Percentiles rank a stretch among this genome's conserved stretches.
Conservation (phyloP, 2,888 invertebrate species). For the Eulithis prunata region DNA sequence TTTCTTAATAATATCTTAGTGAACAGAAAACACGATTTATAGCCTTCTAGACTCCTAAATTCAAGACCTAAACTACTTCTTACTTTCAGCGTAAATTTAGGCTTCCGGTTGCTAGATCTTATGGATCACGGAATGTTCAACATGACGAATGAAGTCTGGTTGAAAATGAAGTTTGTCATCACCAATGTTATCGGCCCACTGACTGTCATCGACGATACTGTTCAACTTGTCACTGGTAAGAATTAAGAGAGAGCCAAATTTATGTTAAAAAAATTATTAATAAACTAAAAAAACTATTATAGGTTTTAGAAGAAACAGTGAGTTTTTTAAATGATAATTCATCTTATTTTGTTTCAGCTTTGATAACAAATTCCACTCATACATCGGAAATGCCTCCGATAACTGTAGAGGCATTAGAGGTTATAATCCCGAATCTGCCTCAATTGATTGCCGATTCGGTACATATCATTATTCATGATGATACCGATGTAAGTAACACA, state of each 20-base stretch:
- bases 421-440: slow-evolving; percentile 60
- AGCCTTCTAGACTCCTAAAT: too few species aligned
- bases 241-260: not conserved
- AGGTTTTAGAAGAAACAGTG: not conserved
- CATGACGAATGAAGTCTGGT: slow-evolving; percentile 60
- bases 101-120: slow-evolving; percentile 64
- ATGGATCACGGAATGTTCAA: slow-evolving; percentile 66
- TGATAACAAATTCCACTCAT: slow-evolving; percentile 48
- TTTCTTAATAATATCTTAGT: too few species aligned
- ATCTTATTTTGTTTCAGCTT: slow-evolving; percentile 46
- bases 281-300: not conserved
- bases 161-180: slow-evolving; percentile 59
- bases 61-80: slow-evolving; percentile 32
- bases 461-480: slow-evolving; percentile 55
- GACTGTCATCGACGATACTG: slow-evolving; percentile 58
- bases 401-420: slow-evolving; percentile 51
- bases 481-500: slow-evolving; percentile 61
- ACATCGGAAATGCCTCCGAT: slow-evolving; percentile 53
- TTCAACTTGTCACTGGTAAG: slow-evolving; percentile 65
- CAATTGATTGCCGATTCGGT: slow-evolving; percentile 59
- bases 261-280: not conserved
- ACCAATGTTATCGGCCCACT: slow-evolving; percentile 56
- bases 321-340: not conserved
- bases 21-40: too few species aligned
- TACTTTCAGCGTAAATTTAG: slow-evolving; percentile 64